phyloP scores from a whole-genome alignment of 2,797 vertebrate species.

The Jordanella pulchra region DNA sequence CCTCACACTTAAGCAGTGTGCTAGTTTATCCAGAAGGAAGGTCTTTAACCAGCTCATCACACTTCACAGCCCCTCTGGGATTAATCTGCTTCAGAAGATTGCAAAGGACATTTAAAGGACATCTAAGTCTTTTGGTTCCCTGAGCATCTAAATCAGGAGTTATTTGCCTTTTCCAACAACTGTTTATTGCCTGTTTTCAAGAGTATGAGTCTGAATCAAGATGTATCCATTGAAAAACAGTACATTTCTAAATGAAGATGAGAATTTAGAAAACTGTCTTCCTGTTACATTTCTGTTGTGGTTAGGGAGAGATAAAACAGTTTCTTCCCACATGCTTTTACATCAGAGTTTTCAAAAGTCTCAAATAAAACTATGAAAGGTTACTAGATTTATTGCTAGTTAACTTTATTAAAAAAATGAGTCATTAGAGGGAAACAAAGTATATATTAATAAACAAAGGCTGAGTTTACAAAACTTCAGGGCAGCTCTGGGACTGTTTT shows the following conservation, averaged over 20 bases:
- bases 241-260: not conserved
- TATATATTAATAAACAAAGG: not conserved
- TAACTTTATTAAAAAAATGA: not conserved
- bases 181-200: not conserved
- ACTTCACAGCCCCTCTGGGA: slow-evolving; percentile 25
- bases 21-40: slow-evolving; percentile 52
- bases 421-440: not conserved
- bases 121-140: not conserved
- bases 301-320: not conserved
- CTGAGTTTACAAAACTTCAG: not conserved
- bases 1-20: slow-evolving; percentile 25
- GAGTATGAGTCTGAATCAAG: not conserved
- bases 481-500: not conserved
- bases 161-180: not conserved
- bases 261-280: not conserved
- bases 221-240: not conserved
- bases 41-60: slow-evolving; percentile 47
- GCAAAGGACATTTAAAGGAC: slow-evolving; percentile 23
- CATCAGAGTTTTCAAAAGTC: not conserved
- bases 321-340: not conserved
- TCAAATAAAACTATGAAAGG: not conserved
- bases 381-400: not conserved
- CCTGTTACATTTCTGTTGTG: not conserved
- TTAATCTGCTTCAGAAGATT: slow-evolving; percentile 23
- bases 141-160: not conserved